Evolutionary conservation across 2,797 vertebrate genomes (phyloP).

Genomic region (Borostomias antarcticus): DNA sequence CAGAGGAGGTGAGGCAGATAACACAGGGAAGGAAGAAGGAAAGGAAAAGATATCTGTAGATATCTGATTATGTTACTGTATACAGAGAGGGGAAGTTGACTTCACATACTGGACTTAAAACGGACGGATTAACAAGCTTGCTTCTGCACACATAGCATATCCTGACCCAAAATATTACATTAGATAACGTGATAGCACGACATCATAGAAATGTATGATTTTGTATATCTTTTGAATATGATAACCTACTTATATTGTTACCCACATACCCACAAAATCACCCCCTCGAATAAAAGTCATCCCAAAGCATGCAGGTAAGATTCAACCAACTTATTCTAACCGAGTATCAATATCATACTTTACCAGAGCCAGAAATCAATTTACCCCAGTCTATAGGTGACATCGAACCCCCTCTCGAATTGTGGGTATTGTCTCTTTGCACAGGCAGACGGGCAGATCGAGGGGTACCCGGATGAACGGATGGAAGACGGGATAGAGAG

Average conservation of each 20-base stretch:
- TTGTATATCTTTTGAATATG: background rate
- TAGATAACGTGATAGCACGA: background rate
- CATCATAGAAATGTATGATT: background rate
- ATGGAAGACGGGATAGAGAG: slow-evolving; percentile 51
- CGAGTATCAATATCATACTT: slow-evolving; percentile 2
- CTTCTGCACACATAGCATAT: background rate
- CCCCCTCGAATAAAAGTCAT: background rate
- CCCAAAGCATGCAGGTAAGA: slow-evolving; percentile 8
- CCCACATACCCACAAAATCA: background rate
- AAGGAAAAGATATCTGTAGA: slow-evolving; percentile 36
- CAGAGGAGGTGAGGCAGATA: slow-evolving; percentile 40
- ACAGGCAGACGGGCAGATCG: slow-evolving; percentile 44
- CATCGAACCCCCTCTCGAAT: slow-evolving; percentile 41
- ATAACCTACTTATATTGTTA: no score
- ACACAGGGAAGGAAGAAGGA: slow-evolving; percentile 27
- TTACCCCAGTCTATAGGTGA: slow-evolving; percentile 27
- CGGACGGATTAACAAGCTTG: slow-evolving; percentile 8
- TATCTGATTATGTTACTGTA: slow-evolving; percentile 32
- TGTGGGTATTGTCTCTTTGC: slow-evolving; percentile 47
- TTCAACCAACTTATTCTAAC: slow-evolving; percentile 35
- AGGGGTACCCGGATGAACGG: slow-evolving; percentile 65
- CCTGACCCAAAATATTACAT: background rate
- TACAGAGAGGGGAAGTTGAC: slow-evolving; percentile 10
- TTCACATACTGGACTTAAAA: slow-evolving; percentile 19
- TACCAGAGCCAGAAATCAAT: slow-evolving; percentile 9